Evolutionary conservation across 2,888 invertebrate genomes (phyloP).

Genomic region (Vandiemenella viatica): DNA sequence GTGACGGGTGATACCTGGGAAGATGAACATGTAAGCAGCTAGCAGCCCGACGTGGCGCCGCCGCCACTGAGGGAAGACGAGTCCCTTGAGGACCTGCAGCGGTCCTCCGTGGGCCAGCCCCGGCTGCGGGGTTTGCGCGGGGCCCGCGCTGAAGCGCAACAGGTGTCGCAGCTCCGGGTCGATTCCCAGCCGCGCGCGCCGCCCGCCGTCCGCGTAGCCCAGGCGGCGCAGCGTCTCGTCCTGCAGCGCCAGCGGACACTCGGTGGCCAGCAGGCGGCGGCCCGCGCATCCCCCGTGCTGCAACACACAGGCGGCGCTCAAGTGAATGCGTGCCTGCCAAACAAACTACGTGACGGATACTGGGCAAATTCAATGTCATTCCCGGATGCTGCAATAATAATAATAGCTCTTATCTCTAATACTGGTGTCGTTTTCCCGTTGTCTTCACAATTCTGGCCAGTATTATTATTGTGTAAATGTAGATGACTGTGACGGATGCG

Average conservation of each 20-base stretch:
- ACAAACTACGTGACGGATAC: neutral
- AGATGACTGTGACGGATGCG: too few species aligned
- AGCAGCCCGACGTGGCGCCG: slow-evolving; percentile 41
- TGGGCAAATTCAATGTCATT: too few species aligned
- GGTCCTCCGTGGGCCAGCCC: slow-evolving; percentile 26
- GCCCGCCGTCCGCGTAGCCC: slow-evolving; percentile 42
- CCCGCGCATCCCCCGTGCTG: slow-evolving; percentile 40
- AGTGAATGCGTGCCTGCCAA: too few species aligned
- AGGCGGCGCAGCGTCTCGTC: slow-evolving; percentile 41
- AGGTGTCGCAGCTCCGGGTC: slow-evolving; percentile 47
- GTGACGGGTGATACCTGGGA: too few species aligned
- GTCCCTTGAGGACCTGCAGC: slow-evolving; percentile 43
- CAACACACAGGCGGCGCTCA: neutral
- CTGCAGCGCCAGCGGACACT: slow-evolving; percentile 43
- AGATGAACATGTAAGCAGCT: slow-evolving; percentile 43
- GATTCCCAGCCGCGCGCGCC: slow-evolving; percentile 44
- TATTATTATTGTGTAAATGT: too few species aligned
- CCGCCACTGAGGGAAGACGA: slow-evolving; percentile 55
- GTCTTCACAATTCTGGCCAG: too few species aligned
- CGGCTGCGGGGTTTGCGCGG: slow-evolving; percentile 36
- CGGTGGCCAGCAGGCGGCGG: slow-evolving; percentile 37
- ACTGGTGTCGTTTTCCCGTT: too few species aligned
- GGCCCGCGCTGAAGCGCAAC: slow-evolving; percentile 45
- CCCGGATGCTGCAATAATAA: too few species aligned
- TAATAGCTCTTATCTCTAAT: too few species aligned